Evolutionary conservation across 2,113 vertebrate genomes (phyloP).

Genomic region (Xiphophorus couchianus): DNA sequence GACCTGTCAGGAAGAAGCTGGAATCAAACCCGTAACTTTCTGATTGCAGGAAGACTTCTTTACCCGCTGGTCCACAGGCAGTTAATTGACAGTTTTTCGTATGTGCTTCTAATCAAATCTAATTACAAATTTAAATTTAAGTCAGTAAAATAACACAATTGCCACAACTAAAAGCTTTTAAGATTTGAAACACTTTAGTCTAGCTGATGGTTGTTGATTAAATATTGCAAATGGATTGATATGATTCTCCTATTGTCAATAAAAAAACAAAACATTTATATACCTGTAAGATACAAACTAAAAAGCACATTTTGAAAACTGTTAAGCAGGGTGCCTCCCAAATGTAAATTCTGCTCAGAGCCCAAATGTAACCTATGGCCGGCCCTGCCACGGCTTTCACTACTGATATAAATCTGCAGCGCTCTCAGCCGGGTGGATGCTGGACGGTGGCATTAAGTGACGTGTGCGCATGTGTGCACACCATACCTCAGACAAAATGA

Average conservation of each 20-base stretch:
- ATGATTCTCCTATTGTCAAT: neutral
- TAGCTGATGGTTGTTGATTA: neutral
- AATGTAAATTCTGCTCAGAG: neutral
- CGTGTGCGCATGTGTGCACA: slow-evolving; percentile 19
- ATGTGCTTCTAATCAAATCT: too few relatives aligned
- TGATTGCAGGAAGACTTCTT: too few relatives aligned
- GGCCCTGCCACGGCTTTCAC: neutral
- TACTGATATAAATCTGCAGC: slow-evolving; percentile 1
- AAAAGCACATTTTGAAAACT: too few relatives aligned
- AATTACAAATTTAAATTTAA: too few relatives aligned
- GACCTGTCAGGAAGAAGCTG: too few relatives aligned
- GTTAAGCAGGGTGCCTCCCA: too few relatives aligned
- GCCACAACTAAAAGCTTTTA: neutral
- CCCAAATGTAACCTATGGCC: neutral
- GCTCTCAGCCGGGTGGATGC: slow-evolving; percentile 17
- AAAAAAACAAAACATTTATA: neutral
- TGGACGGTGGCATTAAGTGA: slow-evolving; percentile 8
- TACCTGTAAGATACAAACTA: too few relatives aligned
- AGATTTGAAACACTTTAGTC: neutral
- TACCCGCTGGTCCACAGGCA: too few relatives aligned
- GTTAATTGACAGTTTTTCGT: too few relatives aligned
- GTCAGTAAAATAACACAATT: neutral
- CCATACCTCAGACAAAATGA: slow-evolving; percentile 42
- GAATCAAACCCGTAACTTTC: too few relatives aligned
- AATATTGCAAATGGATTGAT: neutral